Base-by-base conservation (phyloP, 2,113 vertebrate genomes). In the Dasyornis broadbenti region DNA sequence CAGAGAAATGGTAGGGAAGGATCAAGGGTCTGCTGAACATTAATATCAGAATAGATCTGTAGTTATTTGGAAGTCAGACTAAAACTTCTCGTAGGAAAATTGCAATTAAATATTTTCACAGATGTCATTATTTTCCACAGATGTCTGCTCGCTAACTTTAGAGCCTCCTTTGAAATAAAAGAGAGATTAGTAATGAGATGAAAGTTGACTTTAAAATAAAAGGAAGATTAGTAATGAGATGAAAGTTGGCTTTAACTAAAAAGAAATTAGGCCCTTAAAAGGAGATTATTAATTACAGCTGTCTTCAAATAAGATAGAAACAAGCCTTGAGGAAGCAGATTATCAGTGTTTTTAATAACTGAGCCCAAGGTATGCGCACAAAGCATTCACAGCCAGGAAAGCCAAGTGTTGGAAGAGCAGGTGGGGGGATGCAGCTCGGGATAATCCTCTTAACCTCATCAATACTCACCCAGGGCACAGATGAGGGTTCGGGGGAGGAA, bases 371-470 rank as follows among this genome's bases (percentile, higher is more conserved):
- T 95, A n/a, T 28, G 60, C 60, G 76, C 88, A 65, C 44, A 39
- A 57, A 61, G 39, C 31, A 30, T 56, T 69, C 42, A 82, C 76
- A 96, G 61, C 61, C 50, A 40, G n/a, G 85, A 78, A 91, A 90
- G 59, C 56, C 85, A 59, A 80, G 89, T 64, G 90, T 49, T 85
- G 84, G 81, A 66, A 68, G 88, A 94, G 92, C 94, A 95, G 95
- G 93, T 97, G 96, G 68, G 84, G 75, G 76, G 40, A 93, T 70
- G 56, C 60, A 89, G 95, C 73, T 96, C 80, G 68, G 54, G 50
- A 76, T 97, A 95, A 97, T 95, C 94, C 82, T 93, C 92, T 97
- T 94, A 96, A 77, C 92, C 89, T 96, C 96, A 72, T 92, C 92
- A 73, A 4, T 76, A 24, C 92, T 94, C 76, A 52, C 18, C 56